Percentiles rank a stretch among this genome's conserved stretches.
phyloP scores from a whole-genome alignment of 2,888 invertebrate species.

The Lucinisca nassula region DNA sequence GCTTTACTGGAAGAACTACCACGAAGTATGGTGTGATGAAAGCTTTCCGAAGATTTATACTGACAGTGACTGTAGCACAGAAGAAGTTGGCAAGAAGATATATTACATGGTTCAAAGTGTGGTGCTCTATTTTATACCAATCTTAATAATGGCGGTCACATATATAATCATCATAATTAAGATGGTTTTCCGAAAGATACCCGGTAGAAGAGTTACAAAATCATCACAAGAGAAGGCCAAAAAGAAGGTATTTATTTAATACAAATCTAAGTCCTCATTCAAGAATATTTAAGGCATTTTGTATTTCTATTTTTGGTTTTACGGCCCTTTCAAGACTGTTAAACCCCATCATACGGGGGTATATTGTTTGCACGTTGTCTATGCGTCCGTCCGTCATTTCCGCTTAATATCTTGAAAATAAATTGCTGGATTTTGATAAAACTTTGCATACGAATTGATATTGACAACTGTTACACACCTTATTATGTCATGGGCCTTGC shows the following conservation, averaged over 20 bases:
- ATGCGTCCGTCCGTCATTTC: too few species aligned
- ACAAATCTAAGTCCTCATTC: too few species aligned
- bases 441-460: too few species aligned
- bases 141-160: constrained; percentile 80
- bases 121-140: constrained; percentile 83
- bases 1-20: constrained; percentile 75
- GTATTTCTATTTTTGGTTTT: too few species aligned
- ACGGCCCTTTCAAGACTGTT: too few species aligned
- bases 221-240: constrained; percentile 75
- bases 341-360: too few species aligned
- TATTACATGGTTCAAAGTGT: constrained; percentile 80
- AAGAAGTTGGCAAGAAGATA: constrained; percentile 60
- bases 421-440: too few species aligned
- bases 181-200: constrained; percentile 72
- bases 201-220: constrained; percentile 67
- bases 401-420: too few species aligned
- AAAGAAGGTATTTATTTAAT: constrained; percentile 82
- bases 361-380: too few species aligned
- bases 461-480: too few species aligned
- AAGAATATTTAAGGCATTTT: too few species aligned
- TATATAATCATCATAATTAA: constrained; percentile 79
- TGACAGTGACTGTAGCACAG: constrained; percentile 57
- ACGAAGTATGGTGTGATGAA: constrained; percentile 81
- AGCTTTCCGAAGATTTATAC: constrained; percentile 78
- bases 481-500: too few species aligned